Percentiles rank a stretch among this genome's conserved stretches.
Evolutionary conservation across 1,140 invertebrate species (phyloP).

Genomic region (Homalodisca vitripennis): DNA sequence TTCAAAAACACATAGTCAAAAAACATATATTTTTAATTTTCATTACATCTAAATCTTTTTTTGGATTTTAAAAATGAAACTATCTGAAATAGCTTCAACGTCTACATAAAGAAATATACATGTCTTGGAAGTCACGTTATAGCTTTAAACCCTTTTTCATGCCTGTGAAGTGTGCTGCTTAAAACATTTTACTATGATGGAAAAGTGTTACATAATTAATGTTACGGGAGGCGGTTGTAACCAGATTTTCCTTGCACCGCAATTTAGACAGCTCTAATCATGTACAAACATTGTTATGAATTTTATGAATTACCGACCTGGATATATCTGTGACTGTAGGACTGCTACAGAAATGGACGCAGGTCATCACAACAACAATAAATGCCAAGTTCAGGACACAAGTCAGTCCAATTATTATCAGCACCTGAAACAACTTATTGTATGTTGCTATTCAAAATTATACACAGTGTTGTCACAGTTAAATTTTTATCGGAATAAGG

Average conservation of each 20-base stretch:
- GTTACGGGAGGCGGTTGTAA: not conserved
- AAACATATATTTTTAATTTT: too few relatives aligned
- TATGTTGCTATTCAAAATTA: not conserved
- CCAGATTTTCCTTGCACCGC: too few relatives aligned
- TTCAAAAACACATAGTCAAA: too few relatives aligned
- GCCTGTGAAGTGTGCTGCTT: not conserved
- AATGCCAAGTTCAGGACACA: slow-evolving; percentile 45
- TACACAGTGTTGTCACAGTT: not conserved
- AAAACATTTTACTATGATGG: not conserved
- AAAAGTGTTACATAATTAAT: not conserved
- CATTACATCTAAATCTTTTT: too few relatives aligned
- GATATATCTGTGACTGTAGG: slow-evolving; percentile 20
- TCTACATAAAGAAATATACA: too few relatives aligned
- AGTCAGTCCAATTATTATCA: slow-evolving; percentile 44
- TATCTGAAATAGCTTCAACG: too few relatives aligned
- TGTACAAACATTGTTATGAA: not conserved
- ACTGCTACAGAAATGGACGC: slow-evolving; percentile 43
- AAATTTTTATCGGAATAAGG: not conserved
- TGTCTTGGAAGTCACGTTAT: too few relatives aligned
- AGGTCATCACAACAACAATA: slow-evolving; percentile 42
- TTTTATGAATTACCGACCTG: not conserved
- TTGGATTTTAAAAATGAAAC: too few relatives aligned
- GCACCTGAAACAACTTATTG: slow-evolving; percentile 34
- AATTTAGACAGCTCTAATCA: not conserved
- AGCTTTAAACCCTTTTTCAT: too few relatives aligned